phyloP scores from a whole-genome alignment of 2,888 invertebrate species.

The Limnephilus rhombicus region DNA sequence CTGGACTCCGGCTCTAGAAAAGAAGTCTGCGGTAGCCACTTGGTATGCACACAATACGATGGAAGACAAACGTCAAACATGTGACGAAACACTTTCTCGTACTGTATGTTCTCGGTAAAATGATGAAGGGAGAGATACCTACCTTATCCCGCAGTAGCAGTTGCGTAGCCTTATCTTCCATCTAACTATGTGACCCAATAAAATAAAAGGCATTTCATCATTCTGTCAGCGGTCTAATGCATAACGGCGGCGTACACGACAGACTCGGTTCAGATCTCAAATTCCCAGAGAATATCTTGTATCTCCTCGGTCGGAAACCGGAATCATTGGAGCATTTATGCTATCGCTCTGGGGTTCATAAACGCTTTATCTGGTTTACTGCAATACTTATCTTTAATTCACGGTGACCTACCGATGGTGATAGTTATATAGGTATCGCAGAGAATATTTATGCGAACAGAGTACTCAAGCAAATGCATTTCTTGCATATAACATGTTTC shows the following conservation, averaged over 20 bases:
- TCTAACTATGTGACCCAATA: conserved; percentile 1
- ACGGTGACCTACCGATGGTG: no score
- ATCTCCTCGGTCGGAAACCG: neutral
- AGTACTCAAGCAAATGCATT: no score
- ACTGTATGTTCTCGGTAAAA: neutral
- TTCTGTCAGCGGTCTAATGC: conserved; percentile 15
- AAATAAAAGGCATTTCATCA: conserved; percentile 12
- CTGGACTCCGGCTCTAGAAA: neutral
- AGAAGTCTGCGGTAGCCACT: neutral
- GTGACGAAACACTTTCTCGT: neutral
- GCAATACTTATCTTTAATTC: no score
- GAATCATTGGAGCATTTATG: conserved; percentile 10
- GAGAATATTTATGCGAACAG: no score
- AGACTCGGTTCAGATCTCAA: neutral
- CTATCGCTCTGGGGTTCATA: neutral
- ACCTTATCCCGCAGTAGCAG: neutral
- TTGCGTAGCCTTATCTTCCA: neutral
- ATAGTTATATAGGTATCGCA: no score
- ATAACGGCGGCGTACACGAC: neutral
- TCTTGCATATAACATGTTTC: no score
- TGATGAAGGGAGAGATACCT: neutral
- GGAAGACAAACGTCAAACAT: neutral
- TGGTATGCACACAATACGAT: neutral
- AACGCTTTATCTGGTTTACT: conserved; percentile 4
- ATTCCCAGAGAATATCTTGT: conserved; percentile 27